phyloP scores from a whole-genome alignment of 1,140 invertebrate species.

The Vollenhovia emeryi region DNA sequence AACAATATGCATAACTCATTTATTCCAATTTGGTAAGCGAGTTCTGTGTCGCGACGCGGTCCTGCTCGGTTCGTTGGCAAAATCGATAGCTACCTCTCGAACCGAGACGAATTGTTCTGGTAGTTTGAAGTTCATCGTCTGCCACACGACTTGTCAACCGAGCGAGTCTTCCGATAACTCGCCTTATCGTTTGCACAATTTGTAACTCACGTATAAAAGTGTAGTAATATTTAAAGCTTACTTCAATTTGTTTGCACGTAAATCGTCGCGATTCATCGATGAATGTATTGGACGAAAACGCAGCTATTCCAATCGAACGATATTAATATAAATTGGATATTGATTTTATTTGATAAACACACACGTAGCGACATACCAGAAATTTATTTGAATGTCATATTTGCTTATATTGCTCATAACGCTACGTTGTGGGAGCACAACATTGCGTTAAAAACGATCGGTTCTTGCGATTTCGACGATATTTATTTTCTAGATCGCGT shows the following conservation, averaged over 20 bases:
- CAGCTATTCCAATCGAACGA: not conserved
- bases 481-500: not conserved
- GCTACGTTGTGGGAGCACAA: not conserved
- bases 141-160: not conserved
- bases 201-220: not conserved
- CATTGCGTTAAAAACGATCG: not conserved
- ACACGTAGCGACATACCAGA: not conserved
- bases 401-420: not conserved
- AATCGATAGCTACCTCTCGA: conserved; percentile 39
- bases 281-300: not conserved
- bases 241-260: not conserved
- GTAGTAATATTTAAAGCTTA: not conserved
- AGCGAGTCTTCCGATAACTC: conserved; percentile 22
- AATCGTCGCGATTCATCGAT: not conserved
- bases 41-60: not conserved
- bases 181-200: not conserved
- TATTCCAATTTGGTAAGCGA: conserved; percentile 31
- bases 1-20: conserved; percentile 19
- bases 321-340: not conserved
- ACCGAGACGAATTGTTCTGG: conserved; percentile 31
- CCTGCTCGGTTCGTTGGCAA: conserved; percentile 27
- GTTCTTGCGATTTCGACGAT: not conserved
- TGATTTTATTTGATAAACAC: not conserved
- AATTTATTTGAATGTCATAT: not conserved
- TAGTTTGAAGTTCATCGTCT: conserved; percentile 27